Evolutionary conservation across 2,888 invertebrate genomes (phyloP), one percentile per base, ranked within the genome.

Genomic region (Erebia aethiops): DNA sequence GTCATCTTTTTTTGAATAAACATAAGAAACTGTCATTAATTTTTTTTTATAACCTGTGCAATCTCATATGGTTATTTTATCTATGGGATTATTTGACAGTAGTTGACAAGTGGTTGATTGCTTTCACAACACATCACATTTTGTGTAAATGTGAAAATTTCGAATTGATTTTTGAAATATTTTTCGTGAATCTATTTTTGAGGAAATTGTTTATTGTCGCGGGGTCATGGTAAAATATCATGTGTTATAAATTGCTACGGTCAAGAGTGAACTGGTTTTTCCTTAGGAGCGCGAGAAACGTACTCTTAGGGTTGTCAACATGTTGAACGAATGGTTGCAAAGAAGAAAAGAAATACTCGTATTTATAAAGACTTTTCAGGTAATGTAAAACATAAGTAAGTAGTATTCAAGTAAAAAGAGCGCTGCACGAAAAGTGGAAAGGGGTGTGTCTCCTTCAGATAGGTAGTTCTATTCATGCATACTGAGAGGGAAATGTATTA

Each of bases 151-250:
- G 85, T 84, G 84, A 67, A 88, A 90, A 89, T 90, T 92, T 90
- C 86, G 87, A 90, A 87, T 87, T 85, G 81, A 80, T 85, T 90
- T 91, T 92, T 91, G 85, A 85, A 85, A 87, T 87, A 90, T 92
- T 93, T 92, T 91, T 91, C 89, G 86, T 90, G 84, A 80, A 80
- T 91, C 87, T 91, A 90, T 93, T 93, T 93, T 93, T 88, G 91
- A 93, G 82, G 88, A 88, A 89, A 91, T 90, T 90, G 81, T 93
- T 91, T 93, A 90, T 89, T 87, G 86, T 85, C 82, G 84, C 83
- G 82, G 77, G 82, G 87, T 84, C 85, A 92, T 93, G 92, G 87
- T 88, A 80, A 85, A 85, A 83, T 91, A 92, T 91, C 89, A 92
- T 92, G 93, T 91, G 87, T 86, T 85, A 77, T 88, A 88, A 91